Base-by-base conservation (phyloP, 2,797 vertebrate genomes). In the Melanitta fusca region DNA sequence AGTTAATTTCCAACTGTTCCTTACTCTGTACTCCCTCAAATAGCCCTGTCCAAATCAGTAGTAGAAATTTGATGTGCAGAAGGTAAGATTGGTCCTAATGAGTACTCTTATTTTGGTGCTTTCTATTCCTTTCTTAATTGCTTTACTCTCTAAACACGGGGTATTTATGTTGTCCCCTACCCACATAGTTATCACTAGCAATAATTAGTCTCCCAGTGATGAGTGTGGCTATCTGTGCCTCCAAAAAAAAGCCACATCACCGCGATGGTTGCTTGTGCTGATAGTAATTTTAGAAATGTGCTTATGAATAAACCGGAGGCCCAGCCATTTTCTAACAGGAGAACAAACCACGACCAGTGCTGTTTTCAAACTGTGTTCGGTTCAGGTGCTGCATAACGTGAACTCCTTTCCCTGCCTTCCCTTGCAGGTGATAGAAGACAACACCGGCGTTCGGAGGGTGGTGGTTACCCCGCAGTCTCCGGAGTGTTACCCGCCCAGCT, bases 401-500 rank as follows among this genome's bases (percentile, higher is more conserved):
- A 47, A 11, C 74, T 93, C 14, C 7, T 94, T 34, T 96, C 61
- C 89, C 64, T 94, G 77, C 69, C 32, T 97, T 88, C 72, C 62
- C 75, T 93, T 96, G 11, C 86, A 99, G 99, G 99, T 99, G 96
- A 98, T 99, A 95, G 99, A 99, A 97, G 99, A 99, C 92, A 99
- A 98, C 98, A 99, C 99, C 8, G 99, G 99, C 34, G 99, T 99
- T 64, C 99, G 99, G 41, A 98, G 99, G 92, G 99, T 99, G 96
- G 99, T 99, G 85, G 99, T 99, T 73, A 99, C 99, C 53, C 99
- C 99, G 11, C 99, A 99, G 96, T 99, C 99, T 94, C 99, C 99
- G 1, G 99, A 99, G 93, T 99, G 99, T 96, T 99, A 99, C 88
- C 99, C 99, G 39, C 99, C 99, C 62, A 99, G 99, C 79, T 99